Evolutionary conservation across 2,888 invertebrate genomes (phyloP), one percentile per base, ranked within the genome.

Genomic region (Latrodectus hesperus): DNA sequence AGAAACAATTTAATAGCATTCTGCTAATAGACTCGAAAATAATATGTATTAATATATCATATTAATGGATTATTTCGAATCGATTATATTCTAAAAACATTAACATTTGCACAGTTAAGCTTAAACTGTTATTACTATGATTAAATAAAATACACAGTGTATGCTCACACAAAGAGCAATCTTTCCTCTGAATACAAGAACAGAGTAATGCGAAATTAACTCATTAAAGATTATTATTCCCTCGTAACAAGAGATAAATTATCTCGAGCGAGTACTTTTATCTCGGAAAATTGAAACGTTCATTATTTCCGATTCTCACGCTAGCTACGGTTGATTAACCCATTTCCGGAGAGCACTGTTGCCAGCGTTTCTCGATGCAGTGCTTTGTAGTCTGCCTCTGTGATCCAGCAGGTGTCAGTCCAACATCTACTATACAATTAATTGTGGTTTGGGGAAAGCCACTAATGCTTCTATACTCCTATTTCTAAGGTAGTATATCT

Each of bases 211-310:
- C 51, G 64, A 72, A 80, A 71, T 80, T 72, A 72, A 80, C 80
- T 80, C 72, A 80, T 80, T 80, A 52, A 80, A 65, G 70, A 71
- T 80, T 72, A 80, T 80, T 80, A 80, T 72, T 64, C 72, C 51
- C 52, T 14, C n/a, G 12, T 16, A n/a, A 60, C 14, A 60, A 60
- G n/a, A 60, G 60, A 60, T 60, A 60, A 80, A 80, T 79, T 72
- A 80, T 64, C 72, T 51, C n/a, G 17, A 12, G 12, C 38, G n/a
- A n/a, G 14, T 49, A 71, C 55, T 72, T 52, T 72, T 80, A 80
- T 80, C 72, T 60, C 22, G 16, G 26, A 26, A 17, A 22, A 68
- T 11, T 12, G 55, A 14, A 64, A 72, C 17, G 72, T 72, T 80
- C 80, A 72, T 80, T 72, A 80, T 80, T 80, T 80, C 80, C 52